A percentile compares a stretch with the other conserved stretches of the same genome.
Evolutionary conservation across 2,797 vertebrate species (phyloP).

Genomic region (Sebastes minor): DNA sequence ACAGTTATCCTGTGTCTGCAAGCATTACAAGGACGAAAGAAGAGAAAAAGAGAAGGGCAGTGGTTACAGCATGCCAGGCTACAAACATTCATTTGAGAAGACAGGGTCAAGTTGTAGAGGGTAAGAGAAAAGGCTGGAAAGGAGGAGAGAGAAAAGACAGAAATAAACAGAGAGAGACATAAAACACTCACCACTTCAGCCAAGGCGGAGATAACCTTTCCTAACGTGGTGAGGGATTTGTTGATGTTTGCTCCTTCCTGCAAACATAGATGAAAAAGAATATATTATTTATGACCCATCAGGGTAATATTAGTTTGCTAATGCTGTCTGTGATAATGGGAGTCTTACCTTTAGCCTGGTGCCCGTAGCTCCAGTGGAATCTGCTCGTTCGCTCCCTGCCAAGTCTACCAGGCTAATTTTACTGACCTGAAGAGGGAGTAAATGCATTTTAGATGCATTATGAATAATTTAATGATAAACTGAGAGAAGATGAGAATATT

Average conservation of each 20-base stretch:
- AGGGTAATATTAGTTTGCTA: not conserved
- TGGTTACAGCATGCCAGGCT: constrained; percentile 68
- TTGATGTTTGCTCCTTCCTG: constrained; percentile 99
- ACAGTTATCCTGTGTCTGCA: constrained; percentile 93
- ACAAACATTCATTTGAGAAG: constrained; percentile 41
- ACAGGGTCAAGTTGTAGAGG: constrained; percentile 27
- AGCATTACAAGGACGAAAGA: constrained; percentile 82
- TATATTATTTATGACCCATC: not conserved
- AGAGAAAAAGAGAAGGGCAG: constrained; percentile 74
- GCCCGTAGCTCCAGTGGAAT: constrained; percentile 97
- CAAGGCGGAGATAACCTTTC: constrained; percentile 97
- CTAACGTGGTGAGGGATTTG: constrained; percentile 97
- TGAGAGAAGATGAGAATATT: not conserved
- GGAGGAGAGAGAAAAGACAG: not conserved
- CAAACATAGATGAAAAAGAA: constrained; percentile 38
- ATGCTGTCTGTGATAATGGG: not conserved
- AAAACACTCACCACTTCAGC: constrained; percentile 94
- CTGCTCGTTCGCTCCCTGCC: constrained; percentile 95
- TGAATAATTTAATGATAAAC: constrained; percentile 10
- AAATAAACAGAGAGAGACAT: not conserved
- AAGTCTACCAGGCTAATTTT: constrained; percentile 99
- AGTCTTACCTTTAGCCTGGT: constrained; percentile 93
- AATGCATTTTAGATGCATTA: constrained; percentile 38
- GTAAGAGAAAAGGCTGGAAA: not conserved
- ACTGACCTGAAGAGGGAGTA: constrained; percentile 87